Evolutionary conservation across 2,797 vertebrate genomes (phyloP).

Genomic region (Tarsius wallacei): DNA sequence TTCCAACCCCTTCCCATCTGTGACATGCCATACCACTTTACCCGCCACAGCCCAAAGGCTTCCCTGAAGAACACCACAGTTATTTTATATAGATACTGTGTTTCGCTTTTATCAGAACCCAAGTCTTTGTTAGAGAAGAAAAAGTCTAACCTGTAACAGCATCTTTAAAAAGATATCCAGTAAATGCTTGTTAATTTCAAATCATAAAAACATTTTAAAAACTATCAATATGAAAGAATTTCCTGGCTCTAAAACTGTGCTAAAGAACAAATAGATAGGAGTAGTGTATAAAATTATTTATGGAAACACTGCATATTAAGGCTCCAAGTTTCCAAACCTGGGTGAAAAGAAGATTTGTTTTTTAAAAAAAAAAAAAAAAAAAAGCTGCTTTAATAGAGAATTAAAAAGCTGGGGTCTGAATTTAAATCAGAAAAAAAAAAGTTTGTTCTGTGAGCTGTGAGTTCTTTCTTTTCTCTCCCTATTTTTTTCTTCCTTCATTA

Average conservation of each 20-base stretch:
- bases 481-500: neutral
- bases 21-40: neutral
- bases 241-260: neutral
- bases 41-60: neutral
- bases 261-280: neutral
- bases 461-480: neutral
- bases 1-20: neutral
- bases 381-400: constrained; percentile 9
- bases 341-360: neutral
- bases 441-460: neutral
- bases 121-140: neutral
- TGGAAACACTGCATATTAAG: too few species aligned
- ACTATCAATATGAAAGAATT: neutral
- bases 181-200: neutral
- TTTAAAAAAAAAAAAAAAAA: too few species aligned
- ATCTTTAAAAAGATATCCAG: neutral
- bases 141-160: neutral
- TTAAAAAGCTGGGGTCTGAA: neutral
- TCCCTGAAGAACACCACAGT: neutral
- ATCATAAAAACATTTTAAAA: constrained; percentile 16
- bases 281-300: neutral
- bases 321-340: neutral
- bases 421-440: neutral
- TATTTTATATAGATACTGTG: neutral
- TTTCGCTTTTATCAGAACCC: neutral